A percentile compares a stretch with the other conserved stretches of the same genome.
Evolutionary conservation across 2,888 invertebrate species (phyloP).

Genomic region (Saturnia pavonia): DNA sequence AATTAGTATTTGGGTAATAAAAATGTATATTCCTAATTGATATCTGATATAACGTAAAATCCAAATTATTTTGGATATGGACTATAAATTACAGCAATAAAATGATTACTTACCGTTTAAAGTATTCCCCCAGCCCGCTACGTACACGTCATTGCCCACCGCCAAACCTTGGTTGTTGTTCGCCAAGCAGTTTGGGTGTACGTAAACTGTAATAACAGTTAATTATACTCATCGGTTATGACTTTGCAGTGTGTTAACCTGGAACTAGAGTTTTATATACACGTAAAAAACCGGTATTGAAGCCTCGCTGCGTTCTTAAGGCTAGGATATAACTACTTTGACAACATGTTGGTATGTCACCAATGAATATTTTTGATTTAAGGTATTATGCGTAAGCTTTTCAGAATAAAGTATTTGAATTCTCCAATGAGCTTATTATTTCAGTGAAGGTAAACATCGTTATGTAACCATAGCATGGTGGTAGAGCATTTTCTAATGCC

Average conservation of each 20-base stretch:
- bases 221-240: not conserved
- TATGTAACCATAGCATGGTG: not conserved
- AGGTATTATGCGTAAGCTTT: no score
- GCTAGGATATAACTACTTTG: no score
- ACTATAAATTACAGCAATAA: conserved; percentile 23
- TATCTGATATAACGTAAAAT: conserved; percentile 28
- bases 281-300: no score
- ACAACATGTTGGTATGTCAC: no score
- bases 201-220: conserved; percentile 70
- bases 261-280: no score
- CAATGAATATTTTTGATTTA: not conserved
- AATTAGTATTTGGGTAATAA: not conserved
- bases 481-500: not conserved
- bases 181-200: conserved; percentile 83
- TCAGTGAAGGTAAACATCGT: no score
- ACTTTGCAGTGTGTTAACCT: not conserved
- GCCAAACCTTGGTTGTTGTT: conserved; percentile 53
- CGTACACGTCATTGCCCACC: conserved; percentile 74
- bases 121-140: conserved; percentile 85
- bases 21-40: not conserved
- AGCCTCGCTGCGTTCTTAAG: no score
- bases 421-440: no score
- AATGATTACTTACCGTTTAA: conserved; percentile 66
- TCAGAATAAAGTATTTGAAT: no score
- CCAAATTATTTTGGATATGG: conserved; percentile 19